Conservation (phyloP, 1,140 invertebrate species). For the Orchesella cincta region DNA sequence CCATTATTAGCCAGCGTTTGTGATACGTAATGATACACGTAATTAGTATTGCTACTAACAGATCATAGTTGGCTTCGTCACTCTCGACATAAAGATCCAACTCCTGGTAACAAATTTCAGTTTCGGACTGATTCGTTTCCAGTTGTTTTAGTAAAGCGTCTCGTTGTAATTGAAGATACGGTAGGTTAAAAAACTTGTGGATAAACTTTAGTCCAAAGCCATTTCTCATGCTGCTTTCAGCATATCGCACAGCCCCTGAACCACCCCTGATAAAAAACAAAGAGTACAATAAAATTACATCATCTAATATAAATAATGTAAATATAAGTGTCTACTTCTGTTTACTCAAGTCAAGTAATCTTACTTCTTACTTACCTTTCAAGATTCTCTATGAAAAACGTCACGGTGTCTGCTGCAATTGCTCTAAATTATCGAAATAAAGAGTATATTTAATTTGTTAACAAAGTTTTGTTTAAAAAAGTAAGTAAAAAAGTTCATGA, state of each 20-base stretch:
- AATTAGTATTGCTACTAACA: slow-evolving; percentile 57
- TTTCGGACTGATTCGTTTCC: slow-evolving; percentile 83
- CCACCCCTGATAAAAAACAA: slow-evolving; percentile 54
- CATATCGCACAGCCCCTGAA: slow-evolving; percentile 75
- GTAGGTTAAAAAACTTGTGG: slow-evolving; percentile 95
- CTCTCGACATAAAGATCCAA: slow-evolving; percentile 79
- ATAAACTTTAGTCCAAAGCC: slow-evolving; percentile 91
- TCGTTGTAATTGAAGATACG: slow-evolving; percentile 87
- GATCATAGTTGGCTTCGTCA: slow-evolving; percentile 87
- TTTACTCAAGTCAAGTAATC: no score
- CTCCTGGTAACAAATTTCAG: slow-evolving; percentile 77
- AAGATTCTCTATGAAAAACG: slow-evolving; percentile 68
- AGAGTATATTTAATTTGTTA: not conserved
- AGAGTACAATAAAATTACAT: no score
- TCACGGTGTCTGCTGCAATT: slow-evolving; percentile 71
- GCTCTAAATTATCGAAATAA: slow-evolving; percentile 60
- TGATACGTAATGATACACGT: not conserved
- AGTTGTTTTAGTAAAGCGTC: slow-evolving; percentile 84
- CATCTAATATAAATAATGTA: no score
- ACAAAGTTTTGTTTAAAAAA: not conserved
- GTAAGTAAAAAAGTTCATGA: not conserved
- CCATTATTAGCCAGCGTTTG: not conserved
- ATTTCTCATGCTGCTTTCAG: slow-evolving; percentile 94
- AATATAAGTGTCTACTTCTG: no score
- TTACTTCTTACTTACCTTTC: slow-evolving; percentile 57